These are phyloP conservation scores for Pangasius mekongensis DNA, from an alignment of 2,797 vertebrate species.

Conservation along the genomic window DNA sequence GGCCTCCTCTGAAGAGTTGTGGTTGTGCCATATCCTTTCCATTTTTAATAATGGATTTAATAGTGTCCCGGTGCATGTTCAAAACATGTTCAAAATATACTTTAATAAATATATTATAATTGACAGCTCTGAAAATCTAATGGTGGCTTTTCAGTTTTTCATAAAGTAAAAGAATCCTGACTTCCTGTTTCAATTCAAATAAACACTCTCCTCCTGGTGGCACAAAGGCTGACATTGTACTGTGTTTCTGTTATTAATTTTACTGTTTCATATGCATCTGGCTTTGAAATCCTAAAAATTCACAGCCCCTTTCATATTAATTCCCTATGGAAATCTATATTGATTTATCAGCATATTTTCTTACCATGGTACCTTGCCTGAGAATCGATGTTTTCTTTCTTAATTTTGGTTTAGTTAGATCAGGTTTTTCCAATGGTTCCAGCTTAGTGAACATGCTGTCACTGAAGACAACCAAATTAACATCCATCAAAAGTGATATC, in stretches of 20 bases:
- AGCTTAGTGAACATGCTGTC: neutral
- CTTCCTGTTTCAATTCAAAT: constrained; percentile 37
- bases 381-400: neutral
- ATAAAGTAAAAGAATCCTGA: neutral
- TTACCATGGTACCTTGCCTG: neutral
- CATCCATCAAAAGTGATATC: neutral
- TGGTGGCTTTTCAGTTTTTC: neutral
- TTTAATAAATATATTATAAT: constrained; percentile 12
- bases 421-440: neutral
- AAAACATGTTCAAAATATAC: neutral
- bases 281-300: constrained; percentile 26
- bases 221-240: constrained; percentile 42
- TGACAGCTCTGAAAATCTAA: constrained; percentile 17
- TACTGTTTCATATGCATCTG: constrained; percentile 27
- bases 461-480: neutral
- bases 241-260: constrained; percentile 40
- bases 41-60: neutral
- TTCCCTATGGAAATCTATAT: neutral
- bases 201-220: constrained; percentile 39
- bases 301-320: neutral
- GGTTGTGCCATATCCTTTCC: neutral
- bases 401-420: neutral
- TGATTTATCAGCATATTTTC: constrained; percentile 2
- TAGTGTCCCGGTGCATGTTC: neutral
- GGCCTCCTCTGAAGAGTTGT: neutral